A percentile compares a stretch with the other conserved stretches of the same genome.
Evolutionary conservation across 2,797 vertebrate genomes (phyloP).

Genomic region (Caiman crocodilus): DNA sequence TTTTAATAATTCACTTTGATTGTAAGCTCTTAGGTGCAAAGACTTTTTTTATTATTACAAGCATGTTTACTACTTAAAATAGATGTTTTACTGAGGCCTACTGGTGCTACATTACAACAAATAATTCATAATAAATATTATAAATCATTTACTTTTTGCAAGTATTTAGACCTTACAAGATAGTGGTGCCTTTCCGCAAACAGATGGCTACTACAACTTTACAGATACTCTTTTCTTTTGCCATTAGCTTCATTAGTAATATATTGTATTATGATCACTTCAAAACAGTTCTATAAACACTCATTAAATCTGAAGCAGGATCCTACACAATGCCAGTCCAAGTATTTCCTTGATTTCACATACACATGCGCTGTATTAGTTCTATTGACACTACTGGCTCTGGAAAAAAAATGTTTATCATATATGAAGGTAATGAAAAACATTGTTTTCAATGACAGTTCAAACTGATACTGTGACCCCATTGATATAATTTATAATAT

Average conservation of each 20-base stretch:
- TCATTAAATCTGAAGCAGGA: background rate
- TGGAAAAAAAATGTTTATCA: background rate
- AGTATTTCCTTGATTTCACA: background rate
- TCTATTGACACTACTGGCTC: background rate
- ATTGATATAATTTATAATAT: background rate
- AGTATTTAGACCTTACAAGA: background rate
- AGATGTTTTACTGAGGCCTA: too few species aligned
- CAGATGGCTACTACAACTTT: background rate
- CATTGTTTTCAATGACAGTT: background rate
- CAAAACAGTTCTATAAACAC: background rate
- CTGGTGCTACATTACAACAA: background rate
- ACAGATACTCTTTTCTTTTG: background rate
- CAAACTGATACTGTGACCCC: background rate
- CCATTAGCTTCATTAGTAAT: background rate
- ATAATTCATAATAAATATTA: background rate
- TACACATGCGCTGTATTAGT: background rate
- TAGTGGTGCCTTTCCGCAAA: background rate
- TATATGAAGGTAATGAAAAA: background rate
- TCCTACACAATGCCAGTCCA: background rate
- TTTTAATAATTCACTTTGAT: background rate
- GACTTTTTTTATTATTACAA: background rate
- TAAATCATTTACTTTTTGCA: background rate
- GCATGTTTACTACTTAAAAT: background rate
- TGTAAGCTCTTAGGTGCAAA: background rate
- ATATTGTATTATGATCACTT: background rate